Evolutionary conservation across 2,113 vertebrate genomes (phyloP), one percentile per base, ranked within the genome.

Genomic region (Pagrus major): DNA sequence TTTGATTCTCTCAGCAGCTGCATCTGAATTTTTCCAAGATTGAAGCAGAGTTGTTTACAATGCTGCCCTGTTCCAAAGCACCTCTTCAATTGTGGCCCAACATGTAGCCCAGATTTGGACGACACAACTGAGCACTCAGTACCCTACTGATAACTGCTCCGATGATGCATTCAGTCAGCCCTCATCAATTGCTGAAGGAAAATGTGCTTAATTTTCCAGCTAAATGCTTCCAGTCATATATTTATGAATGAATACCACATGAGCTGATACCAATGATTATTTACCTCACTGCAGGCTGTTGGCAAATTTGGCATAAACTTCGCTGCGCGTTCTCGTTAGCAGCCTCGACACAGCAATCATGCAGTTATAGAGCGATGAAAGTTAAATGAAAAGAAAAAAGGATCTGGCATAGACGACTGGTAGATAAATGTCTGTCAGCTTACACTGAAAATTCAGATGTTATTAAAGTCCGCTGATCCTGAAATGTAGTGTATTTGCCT

Each of bases 151-250:
- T 69, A 51, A 21, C 21, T 47, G 25, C 23, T 63, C 23, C 42
- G 49, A 63, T 49, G 15, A 31, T 23, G 1, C 37, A 11, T 63
- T 47, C 6, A 14, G 5, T 0, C 9, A 23, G n/a, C 23, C 23
- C 60, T 66, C 35, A 61, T 51, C 11, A 59, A 58, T 39, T 64
- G 6, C 4, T 64, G 46, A 64, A 27, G 7, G 29, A 21, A 60
- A 61, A 49, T 70, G 20, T 16, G 49, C 31, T 33, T 33, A 6
- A 61, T 54, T 59, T 81, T 74, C 35, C 71, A 44, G 35, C 54
- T 41, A 46, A 10, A 20, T n/a, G 51, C 27, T 6, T 71, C 71
- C 41, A 25, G 41, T 70, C 23, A 47, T 63, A 64, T 42, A 55
- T 42, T 69, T 41, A 16, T n/a, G 23, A 60, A 25, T 37, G 11